Evolutionary conservation across 2,888 invertebrate species (phyloP), one percentile per base, ranked within the genome.

Genomic region (Drosophila rellima): DNA sequence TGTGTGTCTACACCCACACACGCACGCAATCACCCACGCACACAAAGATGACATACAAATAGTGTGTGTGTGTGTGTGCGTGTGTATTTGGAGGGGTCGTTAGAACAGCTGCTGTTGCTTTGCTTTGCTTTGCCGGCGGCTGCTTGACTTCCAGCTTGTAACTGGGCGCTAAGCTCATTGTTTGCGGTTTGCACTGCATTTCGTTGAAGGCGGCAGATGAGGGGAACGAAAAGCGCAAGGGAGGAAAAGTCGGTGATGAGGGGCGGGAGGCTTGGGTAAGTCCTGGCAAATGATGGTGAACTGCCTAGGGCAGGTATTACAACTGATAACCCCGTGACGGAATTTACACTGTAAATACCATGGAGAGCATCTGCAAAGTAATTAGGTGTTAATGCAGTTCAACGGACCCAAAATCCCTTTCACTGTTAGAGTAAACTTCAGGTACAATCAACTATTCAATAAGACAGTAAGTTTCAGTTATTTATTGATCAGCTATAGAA

Each of bases 91-190:
- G 6, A 18, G 57, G n/a, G 54, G 40, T 31, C 54, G 54, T 54
- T 54, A 54, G 44, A 64, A 47, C 81, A 78, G 57, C 68, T 72
- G 68, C 74, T 54, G 13, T 42, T 56, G 17, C 26, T 7, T 26
- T 26, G 26, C 26, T 26, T 26, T 26, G 26, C 8, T 60, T 63
- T 26, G 35, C 62, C 67, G 33, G 44, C 57, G 75, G 63, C 80
- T 74, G 66, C 70, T 72, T 85, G 88, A 82, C 83, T 87, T 82
- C 78, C 78, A 82, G 82, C 79, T 74, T 81, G 87, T 81, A 50
- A 77, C 60, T 64, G 50, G 71, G 75, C 80, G 79, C 77, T 88
- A 82, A 85, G 86, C 88, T 63, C 40, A 66, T 77, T 85, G 86
- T 88, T 85, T 72, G 79, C 77, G 77, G 78, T 54, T 67, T 63